Evolutionary conservation across 2,797 vertebrate species (phyloP), one percentile per base, ranked within the genome.

Genomic region (Morelia viridis): DNA sequence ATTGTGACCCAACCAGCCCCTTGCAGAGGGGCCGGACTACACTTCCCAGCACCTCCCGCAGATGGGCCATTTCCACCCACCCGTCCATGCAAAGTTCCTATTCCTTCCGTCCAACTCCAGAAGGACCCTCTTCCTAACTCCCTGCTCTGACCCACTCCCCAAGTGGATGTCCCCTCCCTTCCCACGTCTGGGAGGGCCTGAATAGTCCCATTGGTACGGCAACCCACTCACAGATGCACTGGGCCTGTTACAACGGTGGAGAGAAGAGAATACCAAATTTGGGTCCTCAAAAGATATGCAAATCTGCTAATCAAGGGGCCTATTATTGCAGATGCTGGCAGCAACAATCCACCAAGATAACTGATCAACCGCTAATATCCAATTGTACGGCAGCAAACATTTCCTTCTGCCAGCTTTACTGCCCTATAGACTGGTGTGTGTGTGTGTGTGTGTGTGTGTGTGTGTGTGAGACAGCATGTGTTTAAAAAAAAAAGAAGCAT

Each of bases 241-340:
- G 4, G 94, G 94, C 94, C 95, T 50, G 46, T 96, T 96, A 98
- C 97, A 97, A 97, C 97, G 96, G 97, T 57, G 92, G 88, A 93
- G 96, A 11, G 71, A 46, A 96, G 96, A 97, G 96, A 97, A 97
- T 97, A 96, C 93, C 1, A 95, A 97, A 97, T 97, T 96, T 96
- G 93, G 68, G 46, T 96, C 96, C 97, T 97, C 97, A 96, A 98
- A 98, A 97, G 97, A 98, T 98, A 98, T 98, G 98, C 96, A 98
- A 98, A 98, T 98, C 96, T 96, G 97, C 97, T 98, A 97, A 98
- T 98, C 97, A 98, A 97, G 97, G 96, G 95, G 93, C 96, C 97
- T 97, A 97, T 97, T 97, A 97, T 97, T 96, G 96, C 96, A 92
- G 96, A 91, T 89, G 94, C 95, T 95, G 94, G 95, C 96, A 95